Conservation (phyloP, 2,888 invertebrate genomes). For the Notodonta ziczac region DNA sequence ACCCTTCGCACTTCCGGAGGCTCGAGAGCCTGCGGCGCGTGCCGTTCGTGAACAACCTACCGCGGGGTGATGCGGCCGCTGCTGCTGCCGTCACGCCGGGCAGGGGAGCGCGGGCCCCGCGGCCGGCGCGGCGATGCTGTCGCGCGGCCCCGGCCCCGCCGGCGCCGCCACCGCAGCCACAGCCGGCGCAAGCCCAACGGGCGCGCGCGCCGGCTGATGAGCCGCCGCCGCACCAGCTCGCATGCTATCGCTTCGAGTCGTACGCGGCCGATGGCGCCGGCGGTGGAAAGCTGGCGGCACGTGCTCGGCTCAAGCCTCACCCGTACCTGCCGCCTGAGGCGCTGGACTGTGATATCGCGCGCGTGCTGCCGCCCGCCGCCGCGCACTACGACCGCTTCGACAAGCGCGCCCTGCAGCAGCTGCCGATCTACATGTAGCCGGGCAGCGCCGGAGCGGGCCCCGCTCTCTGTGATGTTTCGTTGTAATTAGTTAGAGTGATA, state of each 20-base stretch:
- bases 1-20: constrained; percentile 94
- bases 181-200: constrained; percentile 50
- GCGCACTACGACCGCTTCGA: constrained; percentile 78
- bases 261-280: constrained; percentile 46
- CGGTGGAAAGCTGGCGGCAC: constrained; percentile 54
- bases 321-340: constrained; percentile 60
- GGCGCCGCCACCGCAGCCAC: constrained; percentile 54
- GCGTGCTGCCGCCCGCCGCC: constrained; percentile 67
- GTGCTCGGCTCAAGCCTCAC: constrained; percentile 63
- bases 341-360: constrained; percentile 78
- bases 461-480: constrained; percentile 75
- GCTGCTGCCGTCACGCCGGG: constrained; percentile 54
- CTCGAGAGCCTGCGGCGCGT: constrained; percentile 93
- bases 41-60: constrained; percentile 93
- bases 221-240: constrained; percentile 40
- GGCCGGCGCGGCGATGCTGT: constrained; percentile 54
- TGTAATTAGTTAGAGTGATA: constrained; percentile 75
- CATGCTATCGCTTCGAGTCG: constrained; percentile 61
- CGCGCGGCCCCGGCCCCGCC: constrained; percentile 51
- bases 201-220: constrained; percentile 44
- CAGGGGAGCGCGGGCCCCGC: constrained; percentile 46
- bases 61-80: constrained; percentile 81
- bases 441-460: constrained; percentile 49
- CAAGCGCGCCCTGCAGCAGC: constrained; percentile 81
- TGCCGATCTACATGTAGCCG: constrained; percentile 82